Base-by-base conservation (phyloP, 2,797 vertebrate genomes). In the Sphaeramia orbicularis region DNA sequence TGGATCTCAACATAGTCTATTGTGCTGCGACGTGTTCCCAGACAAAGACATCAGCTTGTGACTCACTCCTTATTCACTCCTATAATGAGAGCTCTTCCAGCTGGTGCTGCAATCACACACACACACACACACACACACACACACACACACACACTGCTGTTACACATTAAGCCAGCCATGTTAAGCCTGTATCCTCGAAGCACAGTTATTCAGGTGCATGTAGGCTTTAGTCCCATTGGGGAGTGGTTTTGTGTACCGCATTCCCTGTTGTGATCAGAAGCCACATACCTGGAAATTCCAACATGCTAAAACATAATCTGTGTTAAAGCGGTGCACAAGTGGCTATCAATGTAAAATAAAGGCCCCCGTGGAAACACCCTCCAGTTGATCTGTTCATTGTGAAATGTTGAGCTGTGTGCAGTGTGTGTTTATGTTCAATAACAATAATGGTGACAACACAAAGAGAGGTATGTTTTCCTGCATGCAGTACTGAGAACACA, bases 41-140 rank as follows among this genome's bases (percentile, higher is more conserved):
- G 57, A 75, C 57, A 81, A 56, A 82, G 57, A 74, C 64, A 68
- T 74, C 61, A 64, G 64, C 51, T 6, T n/a, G 74, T 83, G 89
- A 85, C 75, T 85, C 79, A 84, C 57, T 56, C 32, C 47, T 67
- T 55, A 24, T 50, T 81, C 69, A 57, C 37, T 47, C 47, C 57
- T 58, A 65, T 58, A 74, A 74, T 59, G 40, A 77, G 53, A 70
- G 58, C 80, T 75, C 55, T 56, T 74, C 51, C 54, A 67, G 65
- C 66, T 65, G 49, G 47, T 64, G 75, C 63, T 74, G 59, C 53
- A 67, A 35, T 69, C 63, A 16, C 60, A 74, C 49, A 50, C 62
- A 48, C 47, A 45, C 36, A 50, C 41, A 37, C 30, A 51, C 36
- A 41, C 59, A 4, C 24, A 24, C 36, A 63, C 24, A 63, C 16